Evolutionary conservation across 2,113 vertebrate species (phyloP).

Genomic region (Aldabrachelys gigantea): DNA sequence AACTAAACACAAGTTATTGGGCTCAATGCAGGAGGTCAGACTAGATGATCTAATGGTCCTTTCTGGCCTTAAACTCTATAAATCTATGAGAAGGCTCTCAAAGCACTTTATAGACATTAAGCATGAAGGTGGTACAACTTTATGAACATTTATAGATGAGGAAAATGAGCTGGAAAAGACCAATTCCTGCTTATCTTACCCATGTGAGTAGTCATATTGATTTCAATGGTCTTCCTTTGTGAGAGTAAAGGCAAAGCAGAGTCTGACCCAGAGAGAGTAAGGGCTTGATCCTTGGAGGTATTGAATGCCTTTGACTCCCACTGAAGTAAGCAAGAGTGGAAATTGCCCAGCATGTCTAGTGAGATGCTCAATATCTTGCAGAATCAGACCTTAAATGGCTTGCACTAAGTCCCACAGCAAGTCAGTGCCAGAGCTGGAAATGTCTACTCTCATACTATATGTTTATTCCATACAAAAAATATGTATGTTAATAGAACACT

Average conservation of each 20-base stretch:
- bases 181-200: slow-evolving; percentile 19
- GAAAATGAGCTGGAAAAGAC: not conserved
- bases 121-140: not conserved
- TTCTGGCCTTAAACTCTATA: not conserved
- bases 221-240: not conserved
- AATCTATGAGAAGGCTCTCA: slow-evolving; percentile 25
- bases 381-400: not conserved
- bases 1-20: not conserved
- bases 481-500: not conserved
- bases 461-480: not conserved
- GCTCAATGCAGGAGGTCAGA: not conserved
- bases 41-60: not conserved
- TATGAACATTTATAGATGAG: slow-evolving; percentile 12
- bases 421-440: not conserved
- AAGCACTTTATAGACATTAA: not conserved
- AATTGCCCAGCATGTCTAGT: not conserved
- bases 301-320: not conserved
- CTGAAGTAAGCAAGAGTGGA: not conserved
- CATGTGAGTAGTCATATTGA: not conserved
- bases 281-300: not conserved
- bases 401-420: not conserved
- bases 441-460: fast-evolving
- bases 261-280: not conserved
- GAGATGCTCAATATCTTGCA: not conserved
- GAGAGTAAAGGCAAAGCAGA: not conserved